These are phyloP conservation scores for Plecotus auritus DNA, from an alignment of 2,113 vertebrate genomes.

Conservation along the genomic window DNA sequence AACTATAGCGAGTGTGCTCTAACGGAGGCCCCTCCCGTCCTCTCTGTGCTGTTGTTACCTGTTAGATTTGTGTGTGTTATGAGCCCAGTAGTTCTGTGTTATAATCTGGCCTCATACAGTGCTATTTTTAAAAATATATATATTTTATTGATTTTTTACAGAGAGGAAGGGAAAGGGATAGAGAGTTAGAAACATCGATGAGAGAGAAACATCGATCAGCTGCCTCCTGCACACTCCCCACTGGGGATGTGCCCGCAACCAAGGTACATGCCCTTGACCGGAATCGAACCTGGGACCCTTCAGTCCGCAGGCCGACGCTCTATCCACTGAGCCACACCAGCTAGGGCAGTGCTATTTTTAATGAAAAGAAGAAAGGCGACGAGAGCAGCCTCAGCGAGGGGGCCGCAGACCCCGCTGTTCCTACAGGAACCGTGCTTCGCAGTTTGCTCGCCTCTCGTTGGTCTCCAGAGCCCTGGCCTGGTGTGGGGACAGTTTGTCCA, in stretches of 20 bases:
- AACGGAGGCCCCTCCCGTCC: background rate
- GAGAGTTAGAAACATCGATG: too few relatives aligned
- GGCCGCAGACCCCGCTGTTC: background rate
- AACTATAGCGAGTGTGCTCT: background rate
- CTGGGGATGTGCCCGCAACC: too few relatives aligned
- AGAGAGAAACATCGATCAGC: too few relatives aligned
- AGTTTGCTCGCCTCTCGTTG: background rate
- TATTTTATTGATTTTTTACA: too few relatives aligned
- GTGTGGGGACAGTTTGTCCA: background rate
- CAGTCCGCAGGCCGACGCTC: too few relatives aligned
- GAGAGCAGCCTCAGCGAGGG: background rate
- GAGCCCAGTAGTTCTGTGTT: background rate
- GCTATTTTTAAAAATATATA: background rate
- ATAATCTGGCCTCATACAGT: background rate
- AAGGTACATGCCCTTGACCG: too few relatives aligned
- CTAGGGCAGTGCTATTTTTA: rapidly evolving
- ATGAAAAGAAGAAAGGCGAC: background rate
- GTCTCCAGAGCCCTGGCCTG: background rate
- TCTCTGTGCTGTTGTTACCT: background rate
- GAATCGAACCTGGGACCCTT: too few relatives aligned
- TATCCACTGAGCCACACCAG: too few relatives aligned
- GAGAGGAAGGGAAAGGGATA: too few relatives aligned
- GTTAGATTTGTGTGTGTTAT: background rate
- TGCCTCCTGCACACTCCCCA: too few relatives aligned
- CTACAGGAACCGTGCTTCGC: background rate